Base-by-base conservation (phyloP, 2,113 vertebrate species). In the Lophius piscatorius region DNA sequence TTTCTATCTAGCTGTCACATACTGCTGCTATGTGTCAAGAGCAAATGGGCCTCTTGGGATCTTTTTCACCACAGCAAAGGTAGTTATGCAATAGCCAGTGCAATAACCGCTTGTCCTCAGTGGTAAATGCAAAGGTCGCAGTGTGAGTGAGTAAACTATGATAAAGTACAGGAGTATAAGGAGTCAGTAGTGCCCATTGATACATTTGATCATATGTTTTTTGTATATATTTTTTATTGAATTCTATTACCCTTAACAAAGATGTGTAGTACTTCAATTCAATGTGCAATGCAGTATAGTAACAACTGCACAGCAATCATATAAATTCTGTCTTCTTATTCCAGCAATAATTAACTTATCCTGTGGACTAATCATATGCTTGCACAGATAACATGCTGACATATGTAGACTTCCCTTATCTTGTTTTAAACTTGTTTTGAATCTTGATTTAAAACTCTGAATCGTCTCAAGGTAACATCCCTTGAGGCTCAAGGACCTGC, bases 401-500 rank as follows among this genome's bases (percentile, higher is more conserved):
- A n/a, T n/a, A n/a, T n/a, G n/a, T n/a, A n/a, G n/a, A n/a, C n/a
- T n/a, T n/a, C n/a, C n/a, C n/a, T n/a, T n/a, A n/a, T n/a, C n/a
- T n/a, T n/a, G n/a, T n/a, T n/a, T n/a, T n/a, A n/a, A n/a, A n/a
- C n/a, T n/a, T n/a, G n/a, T n/a, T n/a, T n/a, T n/a, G n/a, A n/a
- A n/a, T n/a, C n/a, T n/a, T n/a, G n/a, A n/a, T n/a, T n/a, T n/a
- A n/a, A n/a, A n/a, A n/a, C n/a, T n/a, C n/a, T n/a, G n/a, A n/a
- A n/a, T n/a, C n/a, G n/a, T n/a, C n/a, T n/a, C n/a, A n/a, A n/a
- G n/a, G 12, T 31, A 9, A 44, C 64, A 79, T 84, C 84, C 76
- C 78, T 13, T 40, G 42, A 74, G 67, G 76, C 74, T 16, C 59
- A 52, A 75, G 57, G 55, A 68, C 68, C 23, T 20, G 10, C 16